Evolutionary conservation across 1,140 invertebrate genomes (phyloP).

Genomic region (Cydia fagiglandana): DNA sequence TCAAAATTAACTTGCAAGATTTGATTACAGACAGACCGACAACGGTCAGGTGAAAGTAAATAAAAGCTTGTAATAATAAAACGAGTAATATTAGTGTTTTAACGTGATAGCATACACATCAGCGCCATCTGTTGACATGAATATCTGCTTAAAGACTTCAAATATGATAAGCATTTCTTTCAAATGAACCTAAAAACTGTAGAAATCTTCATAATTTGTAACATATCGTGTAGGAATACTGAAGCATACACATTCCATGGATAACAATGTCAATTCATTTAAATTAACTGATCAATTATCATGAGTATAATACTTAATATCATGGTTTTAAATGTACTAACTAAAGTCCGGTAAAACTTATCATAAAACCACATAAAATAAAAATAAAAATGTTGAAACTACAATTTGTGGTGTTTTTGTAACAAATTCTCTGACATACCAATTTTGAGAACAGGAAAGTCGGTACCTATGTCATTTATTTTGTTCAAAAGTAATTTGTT

Average conservation of each 20-base stretch:
- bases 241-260: neutral
- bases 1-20: too few species aligned
- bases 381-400: too few species aligned
- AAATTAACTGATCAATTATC: neutral
- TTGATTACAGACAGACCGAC: too few species aligned
- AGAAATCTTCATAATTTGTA: neutral
- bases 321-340: neutral
- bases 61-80: too few species aligned
- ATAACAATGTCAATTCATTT: neutral
- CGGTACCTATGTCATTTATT: too few species aligned
- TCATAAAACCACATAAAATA: too few species aligned
- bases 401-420: too few species aligned
- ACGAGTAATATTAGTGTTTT: neutral
- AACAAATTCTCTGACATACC: too few species aligned
- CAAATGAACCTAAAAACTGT: neutral
- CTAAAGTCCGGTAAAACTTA: neutral
- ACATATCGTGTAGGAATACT: neutral
- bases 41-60: too few species aligned
- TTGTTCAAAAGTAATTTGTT: too few species aligned
- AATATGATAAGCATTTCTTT: neutral
- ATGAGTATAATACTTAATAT: neutral
- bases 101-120: neutral
- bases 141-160: neutral
- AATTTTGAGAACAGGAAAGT: too few species aligned
- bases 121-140: slow-evolving; percentile 1